Base-by-base conservation (phyloP, 2,113 vertebrate genomes). In the Podocnemis expansa region DNA sequence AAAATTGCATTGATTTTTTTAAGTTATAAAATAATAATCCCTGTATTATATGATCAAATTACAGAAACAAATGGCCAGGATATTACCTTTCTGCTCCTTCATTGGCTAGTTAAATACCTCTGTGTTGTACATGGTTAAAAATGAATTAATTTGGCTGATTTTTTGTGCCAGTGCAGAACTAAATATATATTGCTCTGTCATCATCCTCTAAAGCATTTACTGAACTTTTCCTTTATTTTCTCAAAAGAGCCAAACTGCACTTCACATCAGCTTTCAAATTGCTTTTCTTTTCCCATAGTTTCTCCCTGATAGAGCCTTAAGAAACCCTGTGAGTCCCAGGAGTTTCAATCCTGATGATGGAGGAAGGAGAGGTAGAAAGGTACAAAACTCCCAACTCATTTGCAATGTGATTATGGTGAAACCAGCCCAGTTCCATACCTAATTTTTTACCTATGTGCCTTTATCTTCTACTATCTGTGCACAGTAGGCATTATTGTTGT, bases 21-120 rank as follows among this genome's bases (percentile, higher is more conserved):
- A 12, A 29, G 17, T 93, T 95, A 87, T 86, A 90, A 96, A 94
- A 93, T 93, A 95, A 88, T 91, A 87, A 90, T 70, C 63, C 34
- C 3, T 95, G 54, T 82, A 86, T 97, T 96, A 90, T 95, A 90
- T 54, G 56, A 96, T 88, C 85, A 96, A 91, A 84, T 96, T 97
- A 94, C 78, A 93, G 83, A 96, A 97, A 92, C 47, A 95, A 96
- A 92, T 1, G 0, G 43, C 73, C 85, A 90, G 56, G 75, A 84
- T 89, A 94, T 90, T 91, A 89, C 55, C 58, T 95, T 95, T 95
- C 85, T 11, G 1, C 52, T 96, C 55, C 67, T 81, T 1, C 56
- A 54, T 85, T 81, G 80, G 27, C 55, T 56, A 8, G 63, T 41
- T 56, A 38, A 47, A 56, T 90, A 79, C 24, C 60, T 78, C 14